Evolutionary conservation across 2,797 vertebrate species (phyloP), one percentile per base, ranked within the genome.

Genomic region (Anabacerthia variegaticeps): DNA sequence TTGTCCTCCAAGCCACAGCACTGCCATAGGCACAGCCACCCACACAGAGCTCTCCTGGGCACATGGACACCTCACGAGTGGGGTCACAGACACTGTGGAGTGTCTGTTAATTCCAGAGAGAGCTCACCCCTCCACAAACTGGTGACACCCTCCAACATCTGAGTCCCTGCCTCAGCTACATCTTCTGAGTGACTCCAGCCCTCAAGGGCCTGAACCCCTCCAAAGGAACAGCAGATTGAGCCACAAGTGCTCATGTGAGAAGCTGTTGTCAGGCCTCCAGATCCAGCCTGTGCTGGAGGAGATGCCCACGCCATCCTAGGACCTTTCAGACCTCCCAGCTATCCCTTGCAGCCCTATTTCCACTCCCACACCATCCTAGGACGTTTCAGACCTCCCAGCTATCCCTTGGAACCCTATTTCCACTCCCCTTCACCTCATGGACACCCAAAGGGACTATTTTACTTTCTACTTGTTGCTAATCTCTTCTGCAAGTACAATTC

Each of bases 21-120:
- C 15, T 55, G 16, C 30, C 0, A 0, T 4, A 23, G 46, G 6
- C 24, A 48, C 1, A 46, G 21, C 22, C 77, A 4, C 26, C 4
- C 4, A 2, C 20, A 18, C 15, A 11, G 0, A 62, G 9, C 19
- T 71, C 14, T n/a, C 34, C 77, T 5, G 2, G 27, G 54, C 58
- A 49, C 58, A 20, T 7, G 62, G 65, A 27, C 6, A 26, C 32
- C 26, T 6, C 2, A 52, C 0, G 1, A 56, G 48, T 0, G 1
- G 76, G 22, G 44, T 41, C 10, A 1, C 36, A 12, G 12, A 12
- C 52, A 28, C n/a, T 2, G 4, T 2, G 9, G 22, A 26, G 12
- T 1, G 4, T 12, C n/a, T 48, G 8, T 4, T 43, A 69, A 36
- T 32, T 30, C 32, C 28, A 59, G 56, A 0, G n/a, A 32, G 55